Evolutionary conservation across 2,113 vertebrate genomes (phyloP), one percentile per base, ranked within the genome.

Genomic region (Oxyruncus cristatus): DNA sequence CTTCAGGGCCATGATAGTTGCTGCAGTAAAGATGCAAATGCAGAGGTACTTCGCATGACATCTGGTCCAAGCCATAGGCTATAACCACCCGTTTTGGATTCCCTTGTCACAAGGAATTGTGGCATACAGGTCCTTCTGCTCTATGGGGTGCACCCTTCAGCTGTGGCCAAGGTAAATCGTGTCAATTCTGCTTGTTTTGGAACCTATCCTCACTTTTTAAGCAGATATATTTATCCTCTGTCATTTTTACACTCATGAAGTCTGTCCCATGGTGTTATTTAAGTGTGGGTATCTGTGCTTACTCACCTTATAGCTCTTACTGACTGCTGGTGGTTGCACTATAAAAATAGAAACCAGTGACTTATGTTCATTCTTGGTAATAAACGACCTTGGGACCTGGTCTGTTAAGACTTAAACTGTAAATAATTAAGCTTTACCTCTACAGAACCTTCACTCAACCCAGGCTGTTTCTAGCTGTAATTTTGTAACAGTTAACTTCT

Each of bases 391-490:
- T 91, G 87, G 73, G 75, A 94, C 70, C 32, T 37, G 39, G 27
- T 42, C 26, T 88, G 32, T 63, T 13, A 28, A 52, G 65, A 67
- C 30, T 30, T 44, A 71, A 91, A 80, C 71, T 93, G 94, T 97
- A 96, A 97, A 96, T 97, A 94, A 96, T 97, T 97, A 97, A 97
- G 22, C 88, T 89, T 88, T 72, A 55, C 61, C 33, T 80, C 35
- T 56, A 24, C 33, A 32, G 68, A 91, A 56, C 33, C 67, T 33
- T 92, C 46, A 7, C 8, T 74, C 46, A 81, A 66, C 72, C 42
- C 10, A 46, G 49, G 17, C n/a, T 4, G 3, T 65, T 77, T 89
- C 50, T 62, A 66, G 37, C 37, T 86, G 49, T 62, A 82, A 47
- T 73, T 44, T 85, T 55, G 4, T 59, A 71, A 55, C 61, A 62